Conservation (phyloP, 2,888 invertebrate genomes). For the Eremobia ochroleuca region DNA sequence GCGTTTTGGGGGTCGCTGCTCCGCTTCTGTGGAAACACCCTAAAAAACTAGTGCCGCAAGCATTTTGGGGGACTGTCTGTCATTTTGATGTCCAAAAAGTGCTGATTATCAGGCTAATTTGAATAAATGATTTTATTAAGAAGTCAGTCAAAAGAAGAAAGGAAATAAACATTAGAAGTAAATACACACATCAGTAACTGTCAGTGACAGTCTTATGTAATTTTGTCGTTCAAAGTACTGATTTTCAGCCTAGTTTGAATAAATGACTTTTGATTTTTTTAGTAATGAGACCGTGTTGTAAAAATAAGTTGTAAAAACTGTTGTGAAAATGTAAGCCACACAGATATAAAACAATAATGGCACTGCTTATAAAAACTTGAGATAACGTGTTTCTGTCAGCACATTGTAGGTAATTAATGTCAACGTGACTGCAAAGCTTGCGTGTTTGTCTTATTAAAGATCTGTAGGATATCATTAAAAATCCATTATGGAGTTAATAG, state of each 20-base stretch:
- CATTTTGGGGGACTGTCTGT: no score
- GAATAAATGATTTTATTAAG: no score
- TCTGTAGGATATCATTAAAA: constrained; percentile 11
- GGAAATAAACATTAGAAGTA: no score
- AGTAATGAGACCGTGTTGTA: neutral
- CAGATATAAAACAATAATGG: neutral
- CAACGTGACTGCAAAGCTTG: constrained; percentile 30
- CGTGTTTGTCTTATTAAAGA: constrained; percentile 29
- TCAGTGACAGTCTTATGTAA: neutral
- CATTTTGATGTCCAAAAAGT: no score
- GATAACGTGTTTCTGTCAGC: neutral
- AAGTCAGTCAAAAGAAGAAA: no score
- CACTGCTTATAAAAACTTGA: no score
- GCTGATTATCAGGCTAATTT: no score
- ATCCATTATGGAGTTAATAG: neutral
- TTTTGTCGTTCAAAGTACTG: neutral
- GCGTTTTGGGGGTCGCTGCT: neutral
- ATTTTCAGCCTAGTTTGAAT: neutral
- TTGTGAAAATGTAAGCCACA: no score
- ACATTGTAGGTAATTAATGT: constrained; percentile 7
- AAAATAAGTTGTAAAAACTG: no score
- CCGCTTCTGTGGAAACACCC: no score
- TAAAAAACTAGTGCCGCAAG: no score
- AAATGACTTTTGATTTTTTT: neutral
- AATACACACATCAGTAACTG: no score